phyloP scores from a whole-genome alignment of 2,797 vertebrate species.

The Steatocranus sp. region DNA sequence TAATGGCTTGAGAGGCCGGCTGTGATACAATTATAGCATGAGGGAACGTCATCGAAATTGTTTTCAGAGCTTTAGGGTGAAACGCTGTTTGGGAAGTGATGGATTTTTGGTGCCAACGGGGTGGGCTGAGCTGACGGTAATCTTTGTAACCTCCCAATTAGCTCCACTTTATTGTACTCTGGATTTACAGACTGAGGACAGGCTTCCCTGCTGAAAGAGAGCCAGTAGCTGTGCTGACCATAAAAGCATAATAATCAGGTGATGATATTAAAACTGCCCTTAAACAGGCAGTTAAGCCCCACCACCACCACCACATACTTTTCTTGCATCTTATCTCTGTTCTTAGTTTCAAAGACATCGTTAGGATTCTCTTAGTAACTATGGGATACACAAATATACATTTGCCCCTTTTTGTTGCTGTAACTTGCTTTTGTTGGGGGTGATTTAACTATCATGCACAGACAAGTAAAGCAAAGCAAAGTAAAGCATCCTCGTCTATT shows the following conservation, averaged over 20 bases:
- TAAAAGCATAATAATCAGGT: conserved; percentile 2
- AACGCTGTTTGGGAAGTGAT: conserved; percentile 24
- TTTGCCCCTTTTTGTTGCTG: not conserved
- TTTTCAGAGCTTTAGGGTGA: not conserved
- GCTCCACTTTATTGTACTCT: conserved; percentile 46
- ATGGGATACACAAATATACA: not conserved
- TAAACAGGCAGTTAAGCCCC: not conserved
- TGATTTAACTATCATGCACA: not conserved
- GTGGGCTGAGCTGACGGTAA: conserved; percentile 36
- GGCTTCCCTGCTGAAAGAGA: conserved; percentile 13
- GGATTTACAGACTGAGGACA: conserved; percentile 43
- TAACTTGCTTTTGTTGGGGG: not conserved
- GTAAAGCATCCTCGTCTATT: not conserved
- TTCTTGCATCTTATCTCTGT: not conserved
- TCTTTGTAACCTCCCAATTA: conserved; percentile 51
- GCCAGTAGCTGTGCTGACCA: not conserved
- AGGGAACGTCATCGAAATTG: conserved; percentile 10
- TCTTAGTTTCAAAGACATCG: not conserved
- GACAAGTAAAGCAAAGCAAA: not conserved
- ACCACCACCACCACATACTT: not conserved
- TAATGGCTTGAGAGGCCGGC: conserved; percentile 24
- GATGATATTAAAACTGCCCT: not conserved
- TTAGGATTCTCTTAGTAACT: not conserved
- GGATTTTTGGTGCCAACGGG: conserved; percentile 28
- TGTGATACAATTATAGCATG: conserved; percentile 30